Evolutionary conservation across 2,888 invertebrate genomes (phyloP).

Genomic region (Drosophila mettleri): DNA sequence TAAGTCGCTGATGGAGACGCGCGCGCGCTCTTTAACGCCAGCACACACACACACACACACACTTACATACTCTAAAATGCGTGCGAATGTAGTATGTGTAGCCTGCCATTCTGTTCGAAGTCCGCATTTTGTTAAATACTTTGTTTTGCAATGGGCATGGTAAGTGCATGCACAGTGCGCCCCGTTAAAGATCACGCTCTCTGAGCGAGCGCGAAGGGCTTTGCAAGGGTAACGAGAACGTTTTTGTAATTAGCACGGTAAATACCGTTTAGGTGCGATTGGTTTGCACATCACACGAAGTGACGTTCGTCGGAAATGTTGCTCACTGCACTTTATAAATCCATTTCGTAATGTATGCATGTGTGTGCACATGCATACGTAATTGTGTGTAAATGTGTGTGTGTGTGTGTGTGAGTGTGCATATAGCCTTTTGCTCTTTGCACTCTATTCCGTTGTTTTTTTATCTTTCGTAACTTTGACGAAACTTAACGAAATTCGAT

Average conservation of each 20-base stretch:
- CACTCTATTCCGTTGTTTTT: neutral
- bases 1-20: constrained; percentile 75
- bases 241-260: constrained; percentile 7
- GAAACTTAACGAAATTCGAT: constrained; percentile 4
- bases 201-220: constrained; percentile 3
- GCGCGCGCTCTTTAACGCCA: constrained; percentile 44
- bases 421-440: neutral
- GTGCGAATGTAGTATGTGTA: constrained; percentile 4
- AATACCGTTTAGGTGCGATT: constrained; percentile 7
- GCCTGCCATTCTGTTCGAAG: constrained; percentile 9
- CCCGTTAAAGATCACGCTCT: constrained; percentile 16
- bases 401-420: neutral
- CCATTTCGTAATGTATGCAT: neutral
- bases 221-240: constrained; percentile 3
- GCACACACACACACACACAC: constrained; percentile 9
- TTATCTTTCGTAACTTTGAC: neutral
- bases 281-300: neutral
- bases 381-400: neutral
- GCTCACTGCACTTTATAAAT: constrained; percentile 1
- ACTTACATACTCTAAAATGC: neutral
- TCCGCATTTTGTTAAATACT: constrained; percentile 8
- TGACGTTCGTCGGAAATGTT: neutral
- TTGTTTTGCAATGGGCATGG: constrained; percentile 6
- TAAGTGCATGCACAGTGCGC: constrained; percentile 11
- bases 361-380: neutral